These are phyloP conservation scores for Eutolmus rufibarbis DNA, from an alignment of 2,888 invertebrate species.

Conservation along the genomic window DNA sequence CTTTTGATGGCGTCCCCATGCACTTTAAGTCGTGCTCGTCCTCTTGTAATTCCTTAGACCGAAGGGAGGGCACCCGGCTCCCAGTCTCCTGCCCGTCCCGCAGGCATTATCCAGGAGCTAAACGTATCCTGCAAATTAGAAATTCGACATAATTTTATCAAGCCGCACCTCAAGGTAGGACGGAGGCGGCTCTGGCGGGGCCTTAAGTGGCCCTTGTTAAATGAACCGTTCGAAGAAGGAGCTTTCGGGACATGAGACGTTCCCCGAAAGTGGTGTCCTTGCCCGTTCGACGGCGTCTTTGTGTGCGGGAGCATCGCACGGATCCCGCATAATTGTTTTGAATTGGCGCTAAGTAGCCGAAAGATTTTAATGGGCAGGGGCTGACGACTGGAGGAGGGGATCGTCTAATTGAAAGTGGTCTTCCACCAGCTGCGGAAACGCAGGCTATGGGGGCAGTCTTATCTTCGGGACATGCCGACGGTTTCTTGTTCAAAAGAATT, in stretches of 20 bases:
- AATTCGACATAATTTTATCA: conserved; percentile 37
- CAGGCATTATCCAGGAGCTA: background rate
- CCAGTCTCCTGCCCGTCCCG: background rate
- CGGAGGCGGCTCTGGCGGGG: background rate
- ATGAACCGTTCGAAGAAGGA: conserved; percentile 45
- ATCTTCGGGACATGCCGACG: background rate
- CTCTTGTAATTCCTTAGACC: background rate
- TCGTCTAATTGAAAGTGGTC: background rate
- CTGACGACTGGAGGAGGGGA: background rate
- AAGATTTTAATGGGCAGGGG: background rate
- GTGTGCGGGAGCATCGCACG: conserved; percentile 19
- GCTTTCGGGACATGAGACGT: background rate
- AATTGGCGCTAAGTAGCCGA: conserved; percentile 41
- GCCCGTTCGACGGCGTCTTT: background rate
- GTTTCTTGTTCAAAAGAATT: background rate
- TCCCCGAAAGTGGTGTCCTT: background rate
- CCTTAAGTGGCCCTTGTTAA: conserved; percentile 45
- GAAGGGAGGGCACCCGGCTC: background rate
- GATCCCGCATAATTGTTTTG: conserved; percentile 44
- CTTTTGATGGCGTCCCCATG: background rate
- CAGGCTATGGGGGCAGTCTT: background rate
- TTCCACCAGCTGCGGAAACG: background rate
- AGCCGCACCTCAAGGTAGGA: conserved; percentile 39
- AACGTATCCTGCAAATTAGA: conserved; percentile 32
- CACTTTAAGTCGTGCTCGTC: background rate